Evolutionary conservation across 2,797 vertebrate genomes (phyloP), one percentile per base, ranked within the genome.

Genomic region (Protonibea diacanthus): DNA sequence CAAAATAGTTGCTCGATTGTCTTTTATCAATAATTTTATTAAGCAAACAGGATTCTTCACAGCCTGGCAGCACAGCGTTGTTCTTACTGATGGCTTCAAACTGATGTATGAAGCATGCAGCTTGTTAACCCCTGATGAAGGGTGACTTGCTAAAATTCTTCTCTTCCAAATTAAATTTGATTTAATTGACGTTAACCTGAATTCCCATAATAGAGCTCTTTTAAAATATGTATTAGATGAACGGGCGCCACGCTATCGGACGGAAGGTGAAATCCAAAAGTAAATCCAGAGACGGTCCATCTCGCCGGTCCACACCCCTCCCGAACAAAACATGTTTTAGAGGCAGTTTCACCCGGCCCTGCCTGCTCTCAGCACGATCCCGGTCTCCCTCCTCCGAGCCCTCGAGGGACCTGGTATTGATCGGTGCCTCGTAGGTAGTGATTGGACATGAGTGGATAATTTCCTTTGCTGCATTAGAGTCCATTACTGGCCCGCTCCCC

Each of bases 401-500:
- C 86, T 71, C 33, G 8, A 61, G 90, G 90, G 90, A 77, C 79
- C 88, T 75, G 86, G 3, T 90, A 94, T 94, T 86, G 92, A 94
- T 92, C 87, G 68, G 66, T 17, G 86, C 86, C 89, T 89, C 80
- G 60, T 91, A 92, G 91, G 91, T 93, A 92, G 80, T 91, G 91
- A 91, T 91, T 93, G 90, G 91, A 92, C 92, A 71, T 90, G 91
- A 93, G 93, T 92, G 92, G 92, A 90, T 92, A 71, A 92, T 93
- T 93, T 93, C 90, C 89, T 93, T 91, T 88, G 91, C 87, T 94
- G 91, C 93, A 93, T 93, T 93, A 93, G 92, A 88, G 90, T 89
- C 89, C 92, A 94, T 94, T 94, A 93, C 91, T 89, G 85, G 66
- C 62, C 80, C 75, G 83, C 86, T 89, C 91, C 83, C 91, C 88